phyloP scores from a whole-genome alignment of 2,113 vertebrate species.

The Dascyllus trimaculatus region DNA sequence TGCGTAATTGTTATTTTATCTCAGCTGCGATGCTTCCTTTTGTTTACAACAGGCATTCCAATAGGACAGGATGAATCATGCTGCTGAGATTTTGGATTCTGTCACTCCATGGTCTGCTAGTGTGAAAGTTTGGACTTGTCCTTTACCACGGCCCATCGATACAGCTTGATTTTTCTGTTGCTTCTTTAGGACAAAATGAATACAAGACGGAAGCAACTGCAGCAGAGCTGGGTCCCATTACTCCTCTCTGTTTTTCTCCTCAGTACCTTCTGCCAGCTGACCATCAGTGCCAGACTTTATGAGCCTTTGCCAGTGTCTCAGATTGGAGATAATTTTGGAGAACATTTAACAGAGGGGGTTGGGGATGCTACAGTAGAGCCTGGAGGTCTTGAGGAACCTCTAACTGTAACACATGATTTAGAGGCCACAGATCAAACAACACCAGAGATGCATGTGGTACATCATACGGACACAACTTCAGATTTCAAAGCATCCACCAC shows the following conservation, averaged over 20 bases:
- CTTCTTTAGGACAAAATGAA: conserved; percentile 80
- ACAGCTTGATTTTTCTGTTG: too few relatives aligned
- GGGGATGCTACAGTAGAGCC: conserved; percentile 56
- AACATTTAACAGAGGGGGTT: conserved; percentile 66
- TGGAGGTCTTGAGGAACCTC: conserved; percentile 36
- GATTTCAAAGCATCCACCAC: conserved; percentile 32
- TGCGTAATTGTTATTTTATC: neutral
- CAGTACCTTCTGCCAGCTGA: conserved; percentile 88
- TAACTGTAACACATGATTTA: conserved; percentile 25
- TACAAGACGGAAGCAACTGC: conserved; percentile 86
- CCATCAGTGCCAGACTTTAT: conserved; percentile 81
- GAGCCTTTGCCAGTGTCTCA: conserved; percentile 77
- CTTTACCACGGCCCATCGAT: too few relatives aligned
- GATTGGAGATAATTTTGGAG: conserved; percentile 63
- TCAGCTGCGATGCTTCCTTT: neutral
- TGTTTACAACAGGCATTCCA: neutral
- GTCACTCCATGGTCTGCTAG: neutral
- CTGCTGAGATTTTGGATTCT: neutral
- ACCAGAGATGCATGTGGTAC: neutral
- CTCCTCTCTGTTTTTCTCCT: conserved; percentile 87
- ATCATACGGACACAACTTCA: conserved; percentile 31
- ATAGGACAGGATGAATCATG: neutral
- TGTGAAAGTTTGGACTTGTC: neutral
- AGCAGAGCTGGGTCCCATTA: conserved; percentile 87
- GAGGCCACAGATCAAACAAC: conserved; percentile 68